These are phyloP conservation scores for Indicator indicator DNA, from an alignment of 2,113 vertebrate genomes.

Conservation along the genomic window DNA sequence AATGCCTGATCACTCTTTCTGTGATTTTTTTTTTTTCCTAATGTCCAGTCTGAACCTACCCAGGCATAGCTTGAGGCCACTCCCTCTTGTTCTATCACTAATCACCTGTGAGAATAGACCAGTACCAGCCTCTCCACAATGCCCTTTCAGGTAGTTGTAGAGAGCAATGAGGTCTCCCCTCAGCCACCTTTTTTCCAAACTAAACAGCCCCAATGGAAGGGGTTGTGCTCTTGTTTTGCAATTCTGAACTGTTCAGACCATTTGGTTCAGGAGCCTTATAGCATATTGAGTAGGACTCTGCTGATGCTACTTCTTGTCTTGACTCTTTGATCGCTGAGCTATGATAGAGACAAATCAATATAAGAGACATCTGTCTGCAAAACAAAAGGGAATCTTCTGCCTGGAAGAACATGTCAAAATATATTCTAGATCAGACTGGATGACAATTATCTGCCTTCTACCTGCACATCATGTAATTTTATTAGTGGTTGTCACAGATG, in stretches of 20 bases:
- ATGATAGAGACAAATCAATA: neutral
- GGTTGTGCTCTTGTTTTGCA: neutral
- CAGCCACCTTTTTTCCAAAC: no score
- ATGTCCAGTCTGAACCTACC: no score
- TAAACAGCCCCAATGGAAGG: neutral
- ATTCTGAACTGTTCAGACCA: neutral
- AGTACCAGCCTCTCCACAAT: no score
- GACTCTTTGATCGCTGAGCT: neutral
- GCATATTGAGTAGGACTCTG: neutral
- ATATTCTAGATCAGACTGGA: neutral
- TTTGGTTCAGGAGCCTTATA: neutral
- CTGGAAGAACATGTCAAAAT: neutral
- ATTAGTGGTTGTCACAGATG: neutral
- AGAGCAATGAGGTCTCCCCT: no score
- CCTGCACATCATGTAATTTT: neutral
- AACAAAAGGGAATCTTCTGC: neutral
- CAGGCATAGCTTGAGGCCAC: no score
- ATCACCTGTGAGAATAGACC: no score
- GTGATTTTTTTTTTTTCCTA: no score
- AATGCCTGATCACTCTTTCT: no score
- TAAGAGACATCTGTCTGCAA: neutral
- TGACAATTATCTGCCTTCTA: neutral
- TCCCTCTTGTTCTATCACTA: no score
- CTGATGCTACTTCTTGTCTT: neutral
- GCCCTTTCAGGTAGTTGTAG: no score